phyloP scores from a whole-genome alignment of 2,888 invertebrate species.

The Pecten maximus region DNA sequence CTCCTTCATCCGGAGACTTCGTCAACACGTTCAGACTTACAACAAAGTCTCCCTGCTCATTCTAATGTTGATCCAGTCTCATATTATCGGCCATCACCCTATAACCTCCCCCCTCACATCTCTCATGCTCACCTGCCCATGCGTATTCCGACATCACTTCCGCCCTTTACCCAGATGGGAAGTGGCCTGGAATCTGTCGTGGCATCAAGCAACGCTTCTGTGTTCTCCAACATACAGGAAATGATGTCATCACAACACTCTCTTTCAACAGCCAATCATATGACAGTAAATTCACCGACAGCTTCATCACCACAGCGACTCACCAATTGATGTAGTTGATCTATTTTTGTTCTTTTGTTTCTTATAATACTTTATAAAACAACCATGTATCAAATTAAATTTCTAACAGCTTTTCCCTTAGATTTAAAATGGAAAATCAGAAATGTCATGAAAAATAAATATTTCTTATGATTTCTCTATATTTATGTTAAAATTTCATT shows the following conservation, averaged over 20 bases:
- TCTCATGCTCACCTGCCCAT: neutral
- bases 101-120: neutral
- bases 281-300: conserved; percentile 21
- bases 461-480: neutral
- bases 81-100: neutral
- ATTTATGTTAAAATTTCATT: neutral
- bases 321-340: neutral
- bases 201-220: neutral
- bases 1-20: conserved; percentile 17
- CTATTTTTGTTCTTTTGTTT: neutral
- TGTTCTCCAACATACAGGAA: conserved; percentile 17
- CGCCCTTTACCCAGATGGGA: neutral
- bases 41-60: conserved; percentile 29
- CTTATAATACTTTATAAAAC: neutral
- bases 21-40: conserved; percentile 15
- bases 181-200: neutral
- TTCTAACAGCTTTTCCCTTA: neutral
- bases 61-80: neutral
- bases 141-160: neutral
- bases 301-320: conserved; percentile 8
- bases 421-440: neutral
- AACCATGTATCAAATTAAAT: neutral
- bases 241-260: neutral
- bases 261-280: conserved; percentile 8
- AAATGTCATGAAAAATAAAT: neutral